These are phyloP conservation scores for Hydrochoerus hydrochaeris DNA, from an alignment of 2,113 vertebrate genomes.

Conservation along the genomic window DNA sequence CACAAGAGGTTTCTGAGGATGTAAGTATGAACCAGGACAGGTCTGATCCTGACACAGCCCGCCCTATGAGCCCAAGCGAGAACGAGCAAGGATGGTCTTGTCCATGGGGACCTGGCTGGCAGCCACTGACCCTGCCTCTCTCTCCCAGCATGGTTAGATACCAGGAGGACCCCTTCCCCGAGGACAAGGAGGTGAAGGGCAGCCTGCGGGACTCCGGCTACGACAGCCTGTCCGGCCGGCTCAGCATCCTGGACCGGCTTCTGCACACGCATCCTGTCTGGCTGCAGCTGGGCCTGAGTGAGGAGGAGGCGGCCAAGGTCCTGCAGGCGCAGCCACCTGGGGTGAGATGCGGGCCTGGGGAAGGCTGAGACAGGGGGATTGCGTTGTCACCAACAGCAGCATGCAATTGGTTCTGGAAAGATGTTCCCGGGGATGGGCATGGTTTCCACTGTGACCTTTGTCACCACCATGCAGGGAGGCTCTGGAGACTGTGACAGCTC, in stretches of 20 bases:
- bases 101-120: neutral
- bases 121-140: neutral
- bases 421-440: neutral
- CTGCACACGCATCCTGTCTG: conserved; percentile 94
- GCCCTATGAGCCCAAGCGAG: neutral
- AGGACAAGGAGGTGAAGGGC: conserved; percentile 84
- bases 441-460: neutral
- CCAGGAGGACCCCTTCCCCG: conserved; percentile 86
- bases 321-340: conserved; percentile 91
- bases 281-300: conserved; percentile 92
- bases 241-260: conserved; percentile 94
- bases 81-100: neutral
- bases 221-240: conserved; percentile 91
- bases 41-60: neutral
- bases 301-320: conserved; percentile 88
- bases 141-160: conserved; percentile 89
- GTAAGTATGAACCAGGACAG: neutral
- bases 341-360: conserved; percentile 85
- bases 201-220: conserved; percentile 93
- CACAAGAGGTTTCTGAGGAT: neutral
- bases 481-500: neutral
- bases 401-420: neutral
- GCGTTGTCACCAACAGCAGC: neutral
- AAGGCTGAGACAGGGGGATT: neutral
- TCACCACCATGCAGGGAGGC: neutral